Conservation (phyloP, 2,797 vertebrate genomes). For the Platyrinchus mystaceus region DNA sequence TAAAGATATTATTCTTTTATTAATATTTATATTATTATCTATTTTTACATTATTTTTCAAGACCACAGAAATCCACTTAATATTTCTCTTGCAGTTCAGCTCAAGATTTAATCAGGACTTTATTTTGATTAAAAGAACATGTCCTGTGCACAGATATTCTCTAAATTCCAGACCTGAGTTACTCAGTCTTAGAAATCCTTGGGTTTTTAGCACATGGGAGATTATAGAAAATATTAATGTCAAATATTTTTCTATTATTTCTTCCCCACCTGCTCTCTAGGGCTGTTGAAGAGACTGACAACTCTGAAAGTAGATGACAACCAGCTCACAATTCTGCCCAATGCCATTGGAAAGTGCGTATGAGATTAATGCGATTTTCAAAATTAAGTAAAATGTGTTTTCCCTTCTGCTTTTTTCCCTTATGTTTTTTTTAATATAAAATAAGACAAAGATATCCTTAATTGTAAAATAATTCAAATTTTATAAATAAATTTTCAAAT, state of each 20-base stretch:
- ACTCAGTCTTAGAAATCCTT: neutral
- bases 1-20: neutral
- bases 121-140: neutral
- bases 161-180: neutral
- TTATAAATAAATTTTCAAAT: no score
- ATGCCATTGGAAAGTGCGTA: slow-evolving; percentile 95
- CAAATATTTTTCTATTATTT: neutral
- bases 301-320: slow-evolving; percentile 99
- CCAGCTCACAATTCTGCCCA: slow-evolving; percentile 96
- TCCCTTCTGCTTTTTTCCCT: neutral
- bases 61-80: neutral
- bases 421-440: neutral
- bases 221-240: neutral
- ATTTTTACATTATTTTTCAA: neutral
- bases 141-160: neutral
- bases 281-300: slow-evolving; percentile 95
- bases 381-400: neutral
- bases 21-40: neutral
- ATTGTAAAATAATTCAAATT: neutral
- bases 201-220: neutral
- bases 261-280: slow-evolving; percentile 67
- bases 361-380: neutral
- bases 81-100: neutral
- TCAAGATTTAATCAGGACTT: neutral
- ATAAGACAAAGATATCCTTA: neutral